These are phyloP conservation scores for Hypotaenidia okinawae DNA, from an alignment of 2,797 vertebrate genomes.

Conservation along the genomic window DNA sequence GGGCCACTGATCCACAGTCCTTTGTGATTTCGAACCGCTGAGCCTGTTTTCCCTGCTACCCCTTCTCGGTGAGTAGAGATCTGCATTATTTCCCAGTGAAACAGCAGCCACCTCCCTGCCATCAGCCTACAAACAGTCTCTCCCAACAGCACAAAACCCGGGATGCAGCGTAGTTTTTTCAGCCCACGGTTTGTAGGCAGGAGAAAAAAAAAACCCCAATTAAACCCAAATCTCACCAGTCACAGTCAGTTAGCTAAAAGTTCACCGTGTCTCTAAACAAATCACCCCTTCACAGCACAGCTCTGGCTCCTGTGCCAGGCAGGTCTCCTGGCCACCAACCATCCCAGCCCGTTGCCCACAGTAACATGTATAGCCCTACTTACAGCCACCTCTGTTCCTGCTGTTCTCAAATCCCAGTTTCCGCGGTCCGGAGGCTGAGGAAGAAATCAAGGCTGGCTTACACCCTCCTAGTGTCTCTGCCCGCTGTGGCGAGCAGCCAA, in stretches of 20 bases:
- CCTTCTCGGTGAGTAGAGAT: not conserved
- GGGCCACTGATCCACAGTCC: not conserved
- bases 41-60: not conserved
- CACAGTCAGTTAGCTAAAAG: not conserved
- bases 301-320: not conserved
- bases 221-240: not conserved
- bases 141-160: not conserved
- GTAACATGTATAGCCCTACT: conserved; percentile 42
- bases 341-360: not conserved
- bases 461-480: not conserved
- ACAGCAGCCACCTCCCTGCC: not conserved
- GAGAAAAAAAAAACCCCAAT: not conserved
- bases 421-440: not conserved
- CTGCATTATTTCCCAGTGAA: not conserved
- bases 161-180: not conserved
- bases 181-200: not conserved
- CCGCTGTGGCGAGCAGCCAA: not conserved
- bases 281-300: accelerated
- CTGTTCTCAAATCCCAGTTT: not conserved
- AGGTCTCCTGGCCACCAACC: not conserved
- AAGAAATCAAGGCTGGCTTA: not conserved
- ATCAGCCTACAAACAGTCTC: not conserved
- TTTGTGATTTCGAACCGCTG: not conserved
- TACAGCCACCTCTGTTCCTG: conserved; percentile 50
- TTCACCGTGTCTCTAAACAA: not conserved